These are phyloP conservation scores for Epizoanthus scotinus DNA, from an alignment of 92 coral and sea anemone genomes.

Conservation along the genomic window DNA sequence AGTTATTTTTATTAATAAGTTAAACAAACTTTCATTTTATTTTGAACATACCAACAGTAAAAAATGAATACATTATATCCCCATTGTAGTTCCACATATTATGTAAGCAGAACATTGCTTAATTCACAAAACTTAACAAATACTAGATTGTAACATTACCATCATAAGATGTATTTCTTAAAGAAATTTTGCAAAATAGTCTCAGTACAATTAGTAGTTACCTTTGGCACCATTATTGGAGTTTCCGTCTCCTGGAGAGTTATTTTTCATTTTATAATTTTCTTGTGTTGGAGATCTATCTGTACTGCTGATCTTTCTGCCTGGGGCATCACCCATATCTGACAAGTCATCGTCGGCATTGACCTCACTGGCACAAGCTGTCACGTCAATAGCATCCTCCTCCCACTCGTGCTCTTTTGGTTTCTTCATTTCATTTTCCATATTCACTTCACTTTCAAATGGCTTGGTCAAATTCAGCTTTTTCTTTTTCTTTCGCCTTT, in stretches of 20 bases:
- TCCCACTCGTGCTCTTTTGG: constrained; percentile 32
- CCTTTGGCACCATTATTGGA: neutral
- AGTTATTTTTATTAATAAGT: too few species aligned
- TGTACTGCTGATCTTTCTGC: neutral
- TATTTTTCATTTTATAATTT: neutral
- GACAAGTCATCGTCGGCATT: neutral
- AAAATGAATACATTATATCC: too few species aligned
- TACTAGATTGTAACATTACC: too few species aligned
- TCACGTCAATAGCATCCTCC: neutral
- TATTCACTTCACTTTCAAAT: neutral
- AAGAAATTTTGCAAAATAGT: too few species aligned
- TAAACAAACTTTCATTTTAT: too few species aligned
- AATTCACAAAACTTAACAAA: too few species aligned
- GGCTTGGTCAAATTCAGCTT: constrained; percentile 9
- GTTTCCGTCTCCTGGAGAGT: constrained; percentile 21
- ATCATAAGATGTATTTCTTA: too few species aligned
- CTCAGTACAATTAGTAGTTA: neutral
- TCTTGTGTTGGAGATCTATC: neutral
- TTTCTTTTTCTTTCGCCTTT: constrained; percentile 34
- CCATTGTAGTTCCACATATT: too few species aligned
- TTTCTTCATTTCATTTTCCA: constrained; percentile 21
- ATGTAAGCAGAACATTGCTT: too few species aligned
- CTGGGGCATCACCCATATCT: neutral
- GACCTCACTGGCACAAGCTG: neutral
- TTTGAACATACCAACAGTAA: too few species aligned